Percentiles rank a stretch among this genome's conserved stretches.
Conservation (phyloP, 2,888 invertebrate genomes). For the Lepidocyrtoides sp. region DNA sequence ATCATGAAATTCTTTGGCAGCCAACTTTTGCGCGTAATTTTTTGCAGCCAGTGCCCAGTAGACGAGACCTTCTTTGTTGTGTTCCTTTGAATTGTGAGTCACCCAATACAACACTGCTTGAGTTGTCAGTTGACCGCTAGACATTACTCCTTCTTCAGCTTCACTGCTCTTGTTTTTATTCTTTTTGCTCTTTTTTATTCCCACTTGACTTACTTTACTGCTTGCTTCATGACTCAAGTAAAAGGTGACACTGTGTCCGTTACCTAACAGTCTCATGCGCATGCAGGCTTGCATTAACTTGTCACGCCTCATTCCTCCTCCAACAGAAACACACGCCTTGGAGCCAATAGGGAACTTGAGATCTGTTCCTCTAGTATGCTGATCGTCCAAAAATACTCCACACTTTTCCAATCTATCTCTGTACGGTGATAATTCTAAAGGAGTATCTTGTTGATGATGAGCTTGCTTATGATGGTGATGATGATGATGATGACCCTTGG, state of each 20-base stretch:
- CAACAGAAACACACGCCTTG: conserved; percentile 77
- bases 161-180: neutral
- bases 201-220: conserved; percentile 33
- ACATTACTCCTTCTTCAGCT: neutral
- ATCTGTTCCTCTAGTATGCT: conserved; percentile 82
- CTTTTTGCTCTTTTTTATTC: conserved; percentile 27
- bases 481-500: too few species aligned
- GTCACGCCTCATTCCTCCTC: conserved; percentile 72
- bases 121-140: conserved; percentile 81
- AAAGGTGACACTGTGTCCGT: conserved; percentile 74
- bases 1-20: conserved; percentile 60
- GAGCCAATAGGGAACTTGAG: conserved; percentile 72
- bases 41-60: conserved; percentile 80
- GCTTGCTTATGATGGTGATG: conserved; percentile 53
- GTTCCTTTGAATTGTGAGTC: too few species aligned
- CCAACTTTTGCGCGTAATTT: conserved; percentile 75
- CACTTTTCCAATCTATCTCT: conserved; percentile 14
- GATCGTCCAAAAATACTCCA: conserved; percentile 81
- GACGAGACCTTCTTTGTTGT: too few species aligned
- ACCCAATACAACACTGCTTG: too few species aligned
- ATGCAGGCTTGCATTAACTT: conserved; percentile 81
- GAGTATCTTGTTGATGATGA: conserved; percentile 25
- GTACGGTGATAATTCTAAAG: conserved; percentile 73
- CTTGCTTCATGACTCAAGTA: conserved; percentile 77
- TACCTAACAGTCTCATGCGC: conserved; percentile 81